These are phyloP conservation scores for Danio rerio DNA, from an alignment of 2,113 vertebrate species.

Conservation along the genomic window GRCz12tu NC_133188.1:5538001-5538500, in stretches of 20 bases:
- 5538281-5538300: constrained; percentile 49
- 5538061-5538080: constrained; percentile 99
- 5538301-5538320: constrained; percentile 47
- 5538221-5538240: constrained; percentile 32
- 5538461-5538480: constrained; percentile 52
- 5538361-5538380: constrained; percentile 45
- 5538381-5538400: constrained; percentile 39
- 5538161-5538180: constrained; percentile 98
- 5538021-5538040: constrained; percentile 88
- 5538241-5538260: constrained; percentile 59
- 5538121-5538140: constrained; percentile 91
- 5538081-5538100: constrained; percentile 95
- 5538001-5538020: constrained; percentile 74
- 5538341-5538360: constrained; percentile 53
- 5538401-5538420: constrained; percentile 28
- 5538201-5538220: constrained; percentile 62
- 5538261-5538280: constrained; percentile 52
- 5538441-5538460: constrained; percentile 67
- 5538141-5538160: constrained; percentile 97
- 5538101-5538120: constrained; percentile 90
- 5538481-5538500: constrained; percentile 51
- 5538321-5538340: constrained; percentile 51
- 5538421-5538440: constrained; percentile 51
- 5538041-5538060: constrained; percentile 99
- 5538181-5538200: constrained; percentile 85